Evolutionary conservation across 2,888 invertebrate species (phyloP), one percentile per base, ranked within the genome.

Genomic region (Patella pellucida): DNA sequence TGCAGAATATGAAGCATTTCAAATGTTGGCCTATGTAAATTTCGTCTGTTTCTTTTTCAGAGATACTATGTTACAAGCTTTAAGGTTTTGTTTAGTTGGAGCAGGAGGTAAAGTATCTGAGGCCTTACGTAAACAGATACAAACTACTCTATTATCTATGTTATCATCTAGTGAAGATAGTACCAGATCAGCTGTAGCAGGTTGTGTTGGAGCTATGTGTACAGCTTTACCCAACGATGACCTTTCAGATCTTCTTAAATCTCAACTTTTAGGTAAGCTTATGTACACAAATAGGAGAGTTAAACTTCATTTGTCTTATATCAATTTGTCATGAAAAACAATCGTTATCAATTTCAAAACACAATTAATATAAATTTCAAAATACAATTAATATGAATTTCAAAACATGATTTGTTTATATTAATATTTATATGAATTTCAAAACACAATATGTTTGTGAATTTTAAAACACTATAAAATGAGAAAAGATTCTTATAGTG

Each of bases 1-100:
- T 41, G 31, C 31, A 5, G 31, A 41, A 41, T 41, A 41, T 41
- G 31, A 41, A 7, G 31, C 0, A 5, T 41, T 41, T 41, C 31
- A 41, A 41, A 41, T 41, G 9, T n/a, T 41, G 31, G 31, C 31
- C 9, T 41, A 4, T 41, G 41, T 41, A 41, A 41, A 41, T 41
- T 41, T 9, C 9, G 9, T 41, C 4, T 41, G 4, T 41, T 41
- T 75, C 31, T 16, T 54, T 78, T 86, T 77, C 85, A 94, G 96
- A 83, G 98, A 98, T 92, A 98, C 98, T 3, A 96, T 96, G 93
- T 92, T 98, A 78, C 97, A 97, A 91, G 97, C 97, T 5, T 91
- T 98, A 81, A 93, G 98, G 79, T 95, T 95, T 81, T 95, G 97
- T 73, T 94, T 97, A 80, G 93, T 94, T 16, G 95, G 95, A 23